These are phyloP conservation scores for Chunga burmeisteri DNA, from an alignment of 2,113 vertebrate genomes.

Conservation along the genomic window DNA sequence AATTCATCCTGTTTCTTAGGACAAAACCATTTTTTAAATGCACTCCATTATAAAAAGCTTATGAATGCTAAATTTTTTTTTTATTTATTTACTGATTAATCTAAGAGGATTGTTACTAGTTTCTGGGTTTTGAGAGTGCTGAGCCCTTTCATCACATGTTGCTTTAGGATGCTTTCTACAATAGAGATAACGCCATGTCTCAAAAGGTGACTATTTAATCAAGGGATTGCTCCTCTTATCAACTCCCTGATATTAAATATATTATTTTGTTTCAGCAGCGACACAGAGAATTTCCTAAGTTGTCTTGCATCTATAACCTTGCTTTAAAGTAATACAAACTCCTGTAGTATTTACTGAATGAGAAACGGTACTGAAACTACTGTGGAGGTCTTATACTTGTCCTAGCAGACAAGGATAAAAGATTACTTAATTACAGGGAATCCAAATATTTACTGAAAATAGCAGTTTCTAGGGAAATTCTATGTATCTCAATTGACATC, in stretches of 20 bases:
- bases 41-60: background rate
- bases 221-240: background rate
- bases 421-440: background rate
- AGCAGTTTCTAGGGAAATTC: background rate
- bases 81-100: background rate
- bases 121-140: background rate
- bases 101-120: background rate
- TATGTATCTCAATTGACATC: rapidly evolving
- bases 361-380: background rate
- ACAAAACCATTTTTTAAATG: background rate
- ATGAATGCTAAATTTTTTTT: background rate
- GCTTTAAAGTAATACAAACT: background rate
- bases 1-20: background rate
- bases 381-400: background rate
- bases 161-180: background rate
- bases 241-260: background rate
- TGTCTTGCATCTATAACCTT: background rate
- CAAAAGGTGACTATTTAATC: background rate
- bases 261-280: background rate
- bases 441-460: background rate
- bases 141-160: background rate
- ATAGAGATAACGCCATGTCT: background rate
- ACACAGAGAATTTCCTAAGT: background rate
- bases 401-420: background rate
- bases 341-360: background rate